Evolutionary conservation across 2,797 vertebrate genomes (phyloP), one percentile per base, ranked within the genome.

Genomic region (Enteromius argenteus): DNA sequence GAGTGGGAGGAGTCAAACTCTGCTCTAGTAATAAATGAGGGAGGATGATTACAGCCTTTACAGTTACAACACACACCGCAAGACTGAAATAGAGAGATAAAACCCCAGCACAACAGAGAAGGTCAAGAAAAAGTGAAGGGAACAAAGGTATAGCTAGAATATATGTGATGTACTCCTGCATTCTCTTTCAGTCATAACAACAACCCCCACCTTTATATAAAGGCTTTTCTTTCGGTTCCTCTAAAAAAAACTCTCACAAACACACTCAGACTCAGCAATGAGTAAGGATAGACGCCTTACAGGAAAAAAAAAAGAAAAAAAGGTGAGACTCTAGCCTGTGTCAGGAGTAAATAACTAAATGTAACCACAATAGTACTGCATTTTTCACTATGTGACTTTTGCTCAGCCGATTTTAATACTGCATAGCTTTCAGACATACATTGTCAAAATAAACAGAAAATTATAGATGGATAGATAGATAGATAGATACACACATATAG

Each of bases 1-100:
- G 4, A 17, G 64, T 56, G 81, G 81, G 81, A 77, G 73, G 81
- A 58, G 73, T 32, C 76, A 79, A 66, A 66, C 58, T 66, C 60
- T 46, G 62, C 74, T 78, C 74, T 32, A 79, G 89, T 89, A 89
- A 88, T 86, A 86, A 87, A 87, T 35, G 30, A 84, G 78, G 67
- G 81, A 75, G 66, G 64, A 72, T 85, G 86, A 88, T 87, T 85
- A 81, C 68, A 74, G 71, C 73, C 71, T 58, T 83, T 72, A 79
- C n/a, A 23, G 44, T 23, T 77, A 67, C 35, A 19, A 74, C 79
- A 80, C 46, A 53, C 64, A 56, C 49, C n/a, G 39, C 71, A 49
- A 19, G 19, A 76, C 21, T 46, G 49, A 64, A 80, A 80, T 69
- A 53, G 30, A 68, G 42, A 56, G 46, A 69, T 46, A 49, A 46